phyloP scores from a whole-genome alignment of 2,888 invertebrate species.

The Standfussiana lucernea region DNA sequence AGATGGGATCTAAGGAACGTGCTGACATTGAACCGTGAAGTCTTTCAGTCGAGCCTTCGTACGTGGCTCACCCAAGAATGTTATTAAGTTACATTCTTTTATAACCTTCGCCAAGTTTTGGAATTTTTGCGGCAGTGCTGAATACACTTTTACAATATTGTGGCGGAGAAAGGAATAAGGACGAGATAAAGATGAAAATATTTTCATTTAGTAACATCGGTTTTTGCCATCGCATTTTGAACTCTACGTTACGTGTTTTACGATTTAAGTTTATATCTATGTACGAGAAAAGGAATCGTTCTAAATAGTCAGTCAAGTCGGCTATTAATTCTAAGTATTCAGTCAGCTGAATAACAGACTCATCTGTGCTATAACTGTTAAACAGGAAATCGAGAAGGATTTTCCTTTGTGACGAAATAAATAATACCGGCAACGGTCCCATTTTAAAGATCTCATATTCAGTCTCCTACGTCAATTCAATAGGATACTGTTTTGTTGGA shows the following conservation, averaged over 20 bases:
- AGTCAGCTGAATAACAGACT: slow-evolving; percentile 58
- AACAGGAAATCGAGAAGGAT: slow-evolving; percentile 36
- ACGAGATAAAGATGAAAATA: slow-evolving; percentile 67
- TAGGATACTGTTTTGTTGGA: slow-evolving; percentile 2
- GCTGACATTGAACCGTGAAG: slow-evolving; percentile 70
- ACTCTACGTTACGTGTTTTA: slow-evolving; percentile 37
- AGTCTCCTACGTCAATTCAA: slow-evolving; percentile 1
- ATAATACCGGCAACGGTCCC: slow-evolving; percentile 1
- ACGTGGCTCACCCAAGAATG: slow-evolving; percentile 74
- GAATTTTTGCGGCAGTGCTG: slow-evolving; percentile 71
- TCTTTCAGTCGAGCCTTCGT: slow-evolving; percentile 68
- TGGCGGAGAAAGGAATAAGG: slow-evolving; percentile 62
- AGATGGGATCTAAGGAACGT: slow-evolving; percentile 67
- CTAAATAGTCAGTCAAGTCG: slow-evolving; percentile 57
- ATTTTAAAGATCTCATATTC: slow-evolving; percentile 23
- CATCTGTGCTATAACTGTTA: slow-evolving; percentile 26
- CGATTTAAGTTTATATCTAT: slow-evolving; percentile 12
- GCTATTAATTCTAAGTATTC: slow-evolving; percentile 63
- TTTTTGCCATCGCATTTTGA: slow-evolving; percentile 37
- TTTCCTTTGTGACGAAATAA: slow-evolving; percentile 42
- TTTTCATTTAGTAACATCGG: slow-evolving; percentile 46
- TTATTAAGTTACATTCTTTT: slow-evolving; percentile 76
- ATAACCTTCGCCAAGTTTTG: slow-evolving; percentile 71
- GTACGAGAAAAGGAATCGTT: slow-evolving; percentile 22
- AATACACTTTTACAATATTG: slow-evolving; percentile 72